Evolutionary conservation across 2,797 vertebrate genomes (phyloP), one percentile per base, ranked within the genome.

Genomic region (Notoglanidium macrostoma): DNA sequence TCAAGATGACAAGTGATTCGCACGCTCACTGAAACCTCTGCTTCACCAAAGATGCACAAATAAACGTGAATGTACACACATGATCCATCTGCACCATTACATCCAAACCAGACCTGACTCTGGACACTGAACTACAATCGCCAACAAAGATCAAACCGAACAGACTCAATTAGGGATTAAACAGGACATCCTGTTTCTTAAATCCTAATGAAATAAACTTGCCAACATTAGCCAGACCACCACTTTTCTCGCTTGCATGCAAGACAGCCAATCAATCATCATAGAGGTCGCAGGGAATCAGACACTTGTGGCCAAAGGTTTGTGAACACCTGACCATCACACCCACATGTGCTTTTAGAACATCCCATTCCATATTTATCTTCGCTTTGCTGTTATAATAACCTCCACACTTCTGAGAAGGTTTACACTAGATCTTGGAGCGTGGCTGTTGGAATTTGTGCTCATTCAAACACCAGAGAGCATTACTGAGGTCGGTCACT

Each of bases 151-250:
- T 61, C 78, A 46, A 14, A 35, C 35, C 3, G 35, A 55, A 26
- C 21, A 44, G 35, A 63, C 23, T 44, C 3, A 26, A 44, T 80
- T 59, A 80, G 23, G 2, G 23, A 9, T 61, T 61, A 81, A 81
- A 44, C 23, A 80, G 78, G 6, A n/a, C 55, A 44, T 26, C 12
- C 23, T 44, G 26, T n/a, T 14, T 61, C 44, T 81, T 40, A 40
- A 40, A 17, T 63, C 78, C 35, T 44, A 61, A 63, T 81, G 35
- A 61, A 81, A 81, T 63, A 81, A 81, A n/a, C 35, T 17, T 3
- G 10, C 26, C 32, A 44, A 72, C 32, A 44, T 72, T 40, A 32
- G 21, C 77, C 78, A 80, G 55, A 80, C 55, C 78, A 44, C 32
- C 32, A 11, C 40, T 81, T 59, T 59, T 57, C 40, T 35, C 63